Percentiles rank a stretch among this genome's conserved stretches.
phyloP scores from a whole-genome alignment of 1,140 invertebrate genomes.

The Cotesia typhae region DNA sequence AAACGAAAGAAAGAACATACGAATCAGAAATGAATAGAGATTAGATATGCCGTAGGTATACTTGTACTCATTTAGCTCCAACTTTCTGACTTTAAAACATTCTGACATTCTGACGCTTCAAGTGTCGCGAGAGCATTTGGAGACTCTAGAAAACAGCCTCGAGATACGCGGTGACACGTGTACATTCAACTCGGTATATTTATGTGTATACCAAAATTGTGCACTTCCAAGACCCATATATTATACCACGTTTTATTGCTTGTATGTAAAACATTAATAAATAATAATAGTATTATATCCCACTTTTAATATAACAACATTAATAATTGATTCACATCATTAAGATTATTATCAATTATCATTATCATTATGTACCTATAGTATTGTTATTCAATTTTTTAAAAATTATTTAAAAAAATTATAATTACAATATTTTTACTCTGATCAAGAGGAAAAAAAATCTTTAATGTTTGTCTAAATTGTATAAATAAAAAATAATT shows the following conservation, averaged over 20 bases:
- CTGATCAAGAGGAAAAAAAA: too few species aligned
- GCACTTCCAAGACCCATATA: constrained; percentile 40
- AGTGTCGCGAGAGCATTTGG: constrained; percentile 48
- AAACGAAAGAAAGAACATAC: constrained; percentile 37
- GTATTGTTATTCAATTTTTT: too few species aligned
- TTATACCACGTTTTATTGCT: constrained; percentile 39
- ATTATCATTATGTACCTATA: too few species aligned
- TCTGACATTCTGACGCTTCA: background rate
- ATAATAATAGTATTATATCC: background rate
- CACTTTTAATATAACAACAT: too few species aligned
- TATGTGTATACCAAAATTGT: constrained; percentile 27
- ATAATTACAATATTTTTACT: too few species aligned
- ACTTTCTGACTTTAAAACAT: too few species aligned
- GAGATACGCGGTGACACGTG: constrained; percentile 62
- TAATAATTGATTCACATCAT: too few species aligned
- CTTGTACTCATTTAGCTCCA: too few species aligned
- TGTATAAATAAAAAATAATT: constrained; percentile 28
- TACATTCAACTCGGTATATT: constrained; percentile 58
- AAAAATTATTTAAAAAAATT: too few species aligned
- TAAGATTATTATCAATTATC: too few species aligned
- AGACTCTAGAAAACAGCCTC: constrained; percentile 50
- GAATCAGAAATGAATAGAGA: constrained; percentile 34
- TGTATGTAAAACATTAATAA: background rate
- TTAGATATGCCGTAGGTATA: background rate
- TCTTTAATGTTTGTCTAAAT: background rate